phyloP scores from a whole-genome alignment of 2,888 invertebrate species.

The Epinotia bilunana region DNA sequence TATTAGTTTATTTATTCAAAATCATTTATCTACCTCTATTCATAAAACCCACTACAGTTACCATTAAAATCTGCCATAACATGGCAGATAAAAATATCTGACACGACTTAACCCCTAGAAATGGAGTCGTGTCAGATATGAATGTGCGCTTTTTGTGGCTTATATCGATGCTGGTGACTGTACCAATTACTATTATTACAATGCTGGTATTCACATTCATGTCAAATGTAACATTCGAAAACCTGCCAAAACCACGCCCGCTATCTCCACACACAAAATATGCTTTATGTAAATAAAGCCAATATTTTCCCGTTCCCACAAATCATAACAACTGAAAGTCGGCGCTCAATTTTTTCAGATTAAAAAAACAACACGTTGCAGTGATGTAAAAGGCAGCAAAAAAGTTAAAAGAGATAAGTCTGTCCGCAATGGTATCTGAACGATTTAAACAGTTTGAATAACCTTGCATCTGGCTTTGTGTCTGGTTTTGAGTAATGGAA shows the following conservation, averaged over 20 bases:
- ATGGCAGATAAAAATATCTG: too few relatives aligned
- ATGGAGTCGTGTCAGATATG: too few relatives aligned
- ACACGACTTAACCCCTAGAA: too few relatives aligned
- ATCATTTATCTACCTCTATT: background rate
- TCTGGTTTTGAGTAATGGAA: too few relatives aligned
- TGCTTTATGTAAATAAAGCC: slow-evolving; percentile 1
- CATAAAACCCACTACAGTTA: too few relatives aligned
- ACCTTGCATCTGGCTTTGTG: too few relatives aligned
- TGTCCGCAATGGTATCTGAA: background rate
- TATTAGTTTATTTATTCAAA: background rate
- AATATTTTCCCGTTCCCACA: background rate
- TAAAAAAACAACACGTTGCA: slow-evolving; percentile 2
- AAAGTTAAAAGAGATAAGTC: slow-evolving; percentile 7
- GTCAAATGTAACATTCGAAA: background rate
- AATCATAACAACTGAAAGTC: slow-evolving; percentile 12
- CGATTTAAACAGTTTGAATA: background rate
- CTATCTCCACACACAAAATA: background rate
- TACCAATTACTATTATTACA: background rate
- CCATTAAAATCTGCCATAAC: too few relatives aligned
- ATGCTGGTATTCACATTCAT: background rate
- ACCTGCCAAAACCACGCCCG: background rate
- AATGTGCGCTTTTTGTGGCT: too few relatives aligned
- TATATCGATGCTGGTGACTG: too few relatives aligned
- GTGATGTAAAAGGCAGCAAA: slow-evolving; percentile 8
- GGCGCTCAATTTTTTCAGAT: slow-evolving; percentile 3